These are phyloP conservation scores for Sclerurus mexicanus DNA, from an alignment of 2,113 vertebrate species.

Conservation along the genomic window DNA sequence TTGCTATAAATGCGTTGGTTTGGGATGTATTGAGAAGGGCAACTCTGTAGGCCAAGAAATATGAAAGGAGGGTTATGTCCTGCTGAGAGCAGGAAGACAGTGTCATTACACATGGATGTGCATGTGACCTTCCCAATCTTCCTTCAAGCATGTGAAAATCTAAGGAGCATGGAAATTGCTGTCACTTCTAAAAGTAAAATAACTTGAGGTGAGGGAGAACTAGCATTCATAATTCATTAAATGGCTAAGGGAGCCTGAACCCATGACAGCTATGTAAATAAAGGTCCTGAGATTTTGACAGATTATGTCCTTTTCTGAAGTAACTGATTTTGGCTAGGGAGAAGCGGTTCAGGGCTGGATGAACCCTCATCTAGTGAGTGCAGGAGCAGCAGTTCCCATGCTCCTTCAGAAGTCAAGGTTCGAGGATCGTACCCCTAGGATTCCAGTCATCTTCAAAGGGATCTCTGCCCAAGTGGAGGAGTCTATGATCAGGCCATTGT, in stretches of 20 bases:
- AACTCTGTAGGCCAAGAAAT: not conserved
- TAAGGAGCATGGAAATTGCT: accelerated
- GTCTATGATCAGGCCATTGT: not conserved
- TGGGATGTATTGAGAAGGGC: not conserved
- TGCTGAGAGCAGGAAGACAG: not conserved
- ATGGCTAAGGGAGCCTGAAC: not conserved
- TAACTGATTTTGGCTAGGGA: not conserved
- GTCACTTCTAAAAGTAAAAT: not conserved
- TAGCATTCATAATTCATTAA: not conserved
- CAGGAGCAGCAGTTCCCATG: not conserved
- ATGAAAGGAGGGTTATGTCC: not conserved
- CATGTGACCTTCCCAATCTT: not conserved
- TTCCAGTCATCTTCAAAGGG: not conserved
- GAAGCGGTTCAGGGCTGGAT: not conserved
- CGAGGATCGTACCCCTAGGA: not conserved
- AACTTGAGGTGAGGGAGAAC: not conserved
- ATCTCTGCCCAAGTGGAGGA: not conserved
- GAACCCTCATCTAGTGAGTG: accelerated
- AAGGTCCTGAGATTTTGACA: not conserved
- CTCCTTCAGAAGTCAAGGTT: not conserved
- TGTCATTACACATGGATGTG: accelerated
- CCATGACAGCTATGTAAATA: not conserved
- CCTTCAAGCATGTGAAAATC: not conserved
- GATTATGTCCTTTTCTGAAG: not conserved
- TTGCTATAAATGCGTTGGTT: not conserved